These are phyloP conservation scores for Melanotaenia pygmaea DNA, from an alignment of 2,797 vertebrate genomes.

Conservation along the genomic window DNA sequence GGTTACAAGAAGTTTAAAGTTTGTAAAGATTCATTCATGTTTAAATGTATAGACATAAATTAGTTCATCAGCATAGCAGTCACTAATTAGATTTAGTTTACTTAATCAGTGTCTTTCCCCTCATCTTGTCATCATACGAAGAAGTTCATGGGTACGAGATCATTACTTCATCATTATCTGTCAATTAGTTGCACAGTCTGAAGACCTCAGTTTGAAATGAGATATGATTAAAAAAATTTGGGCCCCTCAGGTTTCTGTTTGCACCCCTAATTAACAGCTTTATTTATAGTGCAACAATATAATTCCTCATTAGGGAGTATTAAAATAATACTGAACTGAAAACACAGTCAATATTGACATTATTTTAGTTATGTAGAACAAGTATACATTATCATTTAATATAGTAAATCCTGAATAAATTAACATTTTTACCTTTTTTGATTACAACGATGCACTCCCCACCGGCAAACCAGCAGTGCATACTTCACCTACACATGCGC, in stretches of 20 bases:
- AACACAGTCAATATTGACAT: not conserved
- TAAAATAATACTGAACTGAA: not conserved
- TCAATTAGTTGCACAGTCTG: no score
- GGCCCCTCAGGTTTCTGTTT: not conserved
- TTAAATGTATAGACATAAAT: not conserved
- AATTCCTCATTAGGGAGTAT: not conserved
- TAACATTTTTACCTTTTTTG: conserved; percentile 28
- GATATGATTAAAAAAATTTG: no score
- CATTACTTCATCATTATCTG: no score
- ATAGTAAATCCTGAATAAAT: no score
- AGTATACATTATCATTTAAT: not conserved
- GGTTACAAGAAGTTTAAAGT: not conserved
- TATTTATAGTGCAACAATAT: not conserved
- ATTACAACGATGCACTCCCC: conserved; percentile 22
- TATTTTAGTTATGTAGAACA: not conserved
- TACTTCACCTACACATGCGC: conserved; percentile 2
- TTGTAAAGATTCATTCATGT: not conserved
- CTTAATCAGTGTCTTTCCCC: not conserved
- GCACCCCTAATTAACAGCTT: not conserved
- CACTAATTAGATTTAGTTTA: not conserved
- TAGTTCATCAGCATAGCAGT: not conserved
- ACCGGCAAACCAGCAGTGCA: conserved; percentile 25
- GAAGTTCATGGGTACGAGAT: no score
- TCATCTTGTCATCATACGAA: no score
- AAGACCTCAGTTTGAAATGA: no score